Conservation (phyloP, 2,113 vertebrate genomes). For the Paedocypris sp. region DNA sequence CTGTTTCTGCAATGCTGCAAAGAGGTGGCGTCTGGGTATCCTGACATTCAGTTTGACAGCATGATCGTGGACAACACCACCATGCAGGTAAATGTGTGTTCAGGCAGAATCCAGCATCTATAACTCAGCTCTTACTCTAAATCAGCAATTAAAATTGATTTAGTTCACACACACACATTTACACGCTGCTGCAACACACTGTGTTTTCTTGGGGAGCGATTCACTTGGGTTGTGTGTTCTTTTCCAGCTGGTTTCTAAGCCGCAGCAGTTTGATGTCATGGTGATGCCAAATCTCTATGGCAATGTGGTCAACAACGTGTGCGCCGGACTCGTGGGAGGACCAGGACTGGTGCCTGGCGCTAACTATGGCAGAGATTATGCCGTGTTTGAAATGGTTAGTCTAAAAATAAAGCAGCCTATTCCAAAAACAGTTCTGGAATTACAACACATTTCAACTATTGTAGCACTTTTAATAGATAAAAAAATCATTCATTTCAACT, state of each 20-base stretch:
- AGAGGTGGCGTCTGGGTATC: slow-evolving; percentile 68
- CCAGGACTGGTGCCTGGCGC: slow-evolving; percentile 68
- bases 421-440: no score
- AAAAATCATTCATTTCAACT: no score
- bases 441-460: no score
- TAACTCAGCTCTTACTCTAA: no score
- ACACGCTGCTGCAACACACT: no score
- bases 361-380: slow-evolving; percentile 74
- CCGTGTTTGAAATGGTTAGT: slow-evolving; percentile 78
- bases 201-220: no score
- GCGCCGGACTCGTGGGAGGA: slow-evolving; percentile 79
- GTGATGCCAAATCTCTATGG: slow-evolving; percentile 91
- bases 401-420: no score
- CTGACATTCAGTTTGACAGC: slow-evolving; percentile 66
- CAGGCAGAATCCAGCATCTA: no score
- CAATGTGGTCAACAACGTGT: slow-evolving; percentile 87
- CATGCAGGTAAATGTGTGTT: slow-evolving; percentile 75
- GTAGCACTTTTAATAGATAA: no score
- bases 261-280: slow-evolving; percentile 89
- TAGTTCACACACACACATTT: no score
- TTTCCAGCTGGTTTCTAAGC: slow-evolving; percentile 75
- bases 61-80: slow-evolving; percentile 80
- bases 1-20: slow-evolving; percentile 74
- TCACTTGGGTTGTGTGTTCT: not conserved
- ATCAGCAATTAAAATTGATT: no score